phyloP scores from a whole-genome alignment of 2,888 invertebrate species.

The Ctenicera cuprea region DNA sequence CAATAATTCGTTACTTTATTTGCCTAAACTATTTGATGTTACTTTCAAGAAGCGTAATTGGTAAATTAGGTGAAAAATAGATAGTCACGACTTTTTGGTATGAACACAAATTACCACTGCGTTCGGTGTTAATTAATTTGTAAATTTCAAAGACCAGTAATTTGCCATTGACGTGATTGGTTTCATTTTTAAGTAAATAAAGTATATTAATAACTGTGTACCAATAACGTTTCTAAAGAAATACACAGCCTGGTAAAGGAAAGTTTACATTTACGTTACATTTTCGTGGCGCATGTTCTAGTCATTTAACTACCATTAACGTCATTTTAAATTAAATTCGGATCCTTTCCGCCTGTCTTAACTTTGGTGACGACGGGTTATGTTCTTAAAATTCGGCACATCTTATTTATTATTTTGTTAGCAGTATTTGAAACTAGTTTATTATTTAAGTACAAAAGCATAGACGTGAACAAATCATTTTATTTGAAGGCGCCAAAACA shows the following conservation, averaged over 20 bases:
- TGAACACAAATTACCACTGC: conserved; percentile 11
- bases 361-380: no score
- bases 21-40: no score
- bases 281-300: no score
- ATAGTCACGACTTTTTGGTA: conserved; percentile 21
- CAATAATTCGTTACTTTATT: no score
- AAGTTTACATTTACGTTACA: not conserved
- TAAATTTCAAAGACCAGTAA: conserved; percentile 19
- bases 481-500: no score
- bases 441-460: no score
- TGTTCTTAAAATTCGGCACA: no score
- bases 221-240: not conserved
- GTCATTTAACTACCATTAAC: no score
- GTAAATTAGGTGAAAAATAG: not conserved
- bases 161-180: conserved; percentile 40
- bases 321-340: no score
- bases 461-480: not conserved
- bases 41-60: conserved; percentile 3
- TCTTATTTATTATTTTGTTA: no score
- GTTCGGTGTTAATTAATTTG: conserved; percentile 27
- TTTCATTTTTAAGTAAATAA: conserved; percentile 31
- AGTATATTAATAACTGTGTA: not conserved
- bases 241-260: not conserved
- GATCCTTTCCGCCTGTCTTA: no score
- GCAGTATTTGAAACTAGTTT: no score